Base-by-base conservation (phyloP, 2,113 vertebrate species). In the Odobenus rosmarus region DNA sequence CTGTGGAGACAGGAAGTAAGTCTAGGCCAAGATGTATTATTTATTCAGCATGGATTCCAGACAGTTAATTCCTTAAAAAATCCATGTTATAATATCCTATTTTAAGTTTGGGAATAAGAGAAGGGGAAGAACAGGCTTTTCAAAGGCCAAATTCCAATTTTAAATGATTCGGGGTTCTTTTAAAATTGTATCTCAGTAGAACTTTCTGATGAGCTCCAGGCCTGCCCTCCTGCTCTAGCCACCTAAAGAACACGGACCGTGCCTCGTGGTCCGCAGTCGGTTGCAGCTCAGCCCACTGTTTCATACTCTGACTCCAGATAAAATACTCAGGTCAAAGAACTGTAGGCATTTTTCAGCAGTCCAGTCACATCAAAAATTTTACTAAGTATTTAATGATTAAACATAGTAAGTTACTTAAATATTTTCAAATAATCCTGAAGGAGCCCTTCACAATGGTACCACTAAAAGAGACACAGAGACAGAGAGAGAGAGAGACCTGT, bases 51-150 rank as follows among this genome's bases (percentile, higher is more conserved):
- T 84, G 11, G 81, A 85, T 92, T 96, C 90, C 76, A 92, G 61
- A 96, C n/a, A 86, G 71, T 96, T 95, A 62, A 93, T 79, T 96
- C 77, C 49, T 92, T 81, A 87, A 92, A 92, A 83, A 95, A 67
- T 31, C 76, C n/a, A 72, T 81, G 71, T 74, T 31, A 76, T 79
- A 80, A 59, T 72, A 90, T 16, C 53, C 14, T 57, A 42, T 74
- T 64, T 55, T 74, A 46, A 84, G 13, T 83, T 97, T 88, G 36
- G 33, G 61, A 74, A 74, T 61, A 82, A 55, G 33, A 23, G 16
- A 26, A 0, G 1, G 18, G 13, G 51, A 93, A 42, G 59, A 81
- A 33, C 53, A 53, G 42, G 53, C 61, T 91, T 95, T 92, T 67
- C 28, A 53, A 89, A 95, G 46, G 62, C 76, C 39, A 76, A 62